Evolutionary conservation across 2,113 vertebrate genomes (phyloP).

Genomic region (Todiramphus saurophagus): DNA sequence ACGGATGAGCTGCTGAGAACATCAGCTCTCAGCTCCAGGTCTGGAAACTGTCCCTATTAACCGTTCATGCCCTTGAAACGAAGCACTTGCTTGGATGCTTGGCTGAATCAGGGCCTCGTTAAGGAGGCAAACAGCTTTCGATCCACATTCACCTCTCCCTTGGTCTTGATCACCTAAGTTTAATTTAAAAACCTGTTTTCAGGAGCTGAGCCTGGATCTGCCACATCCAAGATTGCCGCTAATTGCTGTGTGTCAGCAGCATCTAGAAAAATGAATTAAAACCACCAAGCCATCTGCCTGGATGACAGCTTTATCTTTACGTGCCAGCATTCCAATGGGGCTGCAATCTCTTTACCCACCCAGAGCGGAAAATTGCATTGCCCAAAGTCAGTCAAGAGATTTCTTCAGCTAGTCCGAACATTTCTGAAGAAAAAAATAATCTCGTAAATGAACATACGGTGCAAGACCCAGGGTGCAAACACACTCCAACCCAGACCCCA

Average conservation of each 20-base stretch:
- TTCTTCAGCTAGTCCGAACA: not conserved
- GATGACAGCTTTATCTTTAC: constrained; percentile 36
- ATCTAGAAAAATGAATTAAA: constrained; percentile 28
- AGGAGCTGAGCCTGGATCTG: constrained; percentile 6
- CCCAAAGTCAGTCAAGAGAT: not conserved
- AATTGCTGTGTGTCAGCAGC: constrained; percentile 47
- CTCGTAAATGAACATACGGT: not conserved
- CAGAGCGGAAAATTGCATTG: not conserved
- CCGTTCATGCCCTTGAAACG: constrained; percentile 29
- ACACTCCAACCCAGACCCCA: not conserved
- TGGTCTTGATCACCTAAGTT: constrained; percentile 15
- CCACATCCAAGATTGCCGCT: constrained; percentile 1
- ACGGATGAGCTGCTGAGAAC: not conserved
- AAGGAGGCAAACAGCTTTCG: constrained; percentile 28
- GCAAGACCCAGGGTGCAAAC: not conserved
- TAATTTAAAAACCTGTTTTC: constrained; percentile 56
- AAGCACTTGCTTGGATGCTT: constrained; percentile 32
- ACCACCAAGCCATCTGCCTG: not conserved
- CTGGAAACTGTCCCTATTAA: constrained; percentile 13
- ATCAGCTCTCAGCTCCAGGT: not conserved
- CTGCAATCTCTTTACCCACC: not conserved
- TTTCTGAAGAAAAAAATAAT: not conserved
- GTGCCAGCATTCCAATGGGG: not conserved
- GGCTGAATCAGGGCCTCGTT: constrained; percentile 52
- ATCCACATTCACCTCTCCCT: not conserved